These are phyloP conservation scores for Choloepus didactylus DNA, from an alignment of 2,797 vertebrate genomes.

Conservation along the genomic window DNA sequence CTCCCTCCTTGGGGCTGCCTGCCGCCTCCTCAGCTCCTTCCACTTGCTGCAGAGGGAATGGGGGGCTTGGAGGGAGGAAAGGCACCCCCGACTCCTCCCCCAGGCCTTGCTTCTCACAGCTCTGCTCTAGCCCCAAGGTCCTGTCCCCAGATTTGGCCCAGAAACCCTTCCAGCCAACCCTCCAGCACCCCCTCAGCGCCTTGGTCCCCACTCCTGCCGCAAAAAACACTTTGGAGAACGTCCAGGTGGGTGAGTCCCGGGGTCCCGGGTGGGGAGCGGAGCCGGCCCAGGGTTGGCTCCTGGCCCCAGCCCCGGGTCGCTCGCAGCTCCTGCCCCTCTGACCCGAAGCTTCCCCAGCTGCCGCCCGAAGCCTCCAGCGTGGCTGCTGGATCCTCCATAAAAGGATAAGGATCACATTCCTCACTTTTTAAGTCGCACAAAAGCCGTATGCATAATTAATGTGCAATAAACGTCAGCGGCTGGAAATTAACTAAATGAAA, in stretches of 20 bases:
- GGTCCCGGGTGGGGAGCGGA: not conserved
- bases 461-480: constrained; percentile 82
- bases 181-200: not conserved
- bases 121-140: not conserved
- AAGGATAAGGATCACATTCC: constrained; percentile 71
- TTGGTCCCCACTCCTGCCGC: not conserved
- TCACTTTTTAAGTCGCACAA: constrained; percentile 79
- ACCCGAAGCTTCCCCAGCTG: not conserved
- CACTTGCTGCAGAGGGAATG: not conserved
- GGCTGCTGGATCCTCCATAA: constrained; percentile 9
- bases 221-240: not conserved
- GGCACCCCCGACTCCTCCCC: rapidly evolving
- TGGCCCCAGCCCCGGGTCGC: constrained; percentile 50
- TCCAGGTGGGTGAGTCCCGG: not conserved
- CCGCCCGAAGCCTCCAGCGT: not conserved
- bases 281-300: constrained; percentile 23
- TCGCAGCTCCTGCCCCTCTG: constrained; percentile 52
- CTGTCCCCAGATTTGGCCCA: not conserved
- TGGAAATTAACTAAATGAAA: constrained; percentile 85
- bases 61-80: not conserved
- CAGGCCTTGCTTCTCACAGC: not conserved
- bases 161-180: not conserved
- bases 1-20: not conserved
- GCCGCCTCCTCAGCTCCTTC: not conserved
- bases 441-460: constrained; percentile 85